Base-by-base conservation (phyloP, 2,797 vertebrate species). In the Sphenodon punctatus region DNA sequence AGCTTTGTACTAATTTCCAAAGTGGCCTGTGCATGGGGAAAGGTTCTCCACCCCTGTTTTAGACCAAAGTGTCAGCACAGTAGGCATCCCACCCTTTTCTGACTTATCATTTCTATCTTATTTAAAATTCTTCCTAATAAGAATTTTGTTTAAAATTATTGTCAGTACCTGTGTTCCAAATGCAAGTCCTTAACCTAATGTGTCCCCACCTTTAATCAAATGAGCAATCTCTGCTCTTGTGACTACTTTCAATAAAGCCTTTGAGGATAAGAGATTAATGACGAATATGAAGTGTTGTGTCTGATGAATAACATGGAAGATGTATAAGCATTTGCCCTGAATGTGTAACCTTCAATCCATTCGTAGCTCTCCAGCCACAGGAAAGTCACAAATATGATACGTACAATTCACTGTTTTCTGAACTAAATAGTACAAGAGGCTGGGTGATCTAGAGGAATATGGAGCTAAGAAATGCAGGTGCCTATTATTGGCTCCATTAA, bases 341-440 rank as follows among this genome's bases (percentile, higher is more conserved):
- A 64, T 60, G 38, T 25, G 17, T 53, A 0, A 36, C 69, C 30
- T 34, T 71, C 58, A 14, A 70, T 14, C 67, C 32, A 1, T 1
- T 39, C 30, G 20, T 73, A 63, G 67, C 61, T 81, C n/a, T 27
- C 60, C 7, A 25, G 65, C 67, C n/a, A n/a, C n/a, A 27, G 30
- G 30, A 25, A 53, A 53, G 27, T 30, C 30, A 8, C 27, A 30
- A 30, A 5, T 0, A 0, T 36, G 13, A 3, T 6, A 5, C 67
- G 67, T 13, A 3, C 32, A 51, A 17, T 4, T 0, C 43, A 5
- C 39, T 55, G 0, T 64, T 76, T 27, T 53, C 67, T 80, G 60
- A 41, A 10, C 56, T 69, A 61, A 19, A 78, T 73, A 75, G 19
- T 65, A 49, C 36, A 42, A 79, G 43, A n/a, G 30, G 8, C 27